A percentile compares a stretch with the other conserved stretches of the same genome.
phyloP scores from a whole-genome alignment of 1,140 invertebrate genomes.

The Papilio aristodemus region DNA sequence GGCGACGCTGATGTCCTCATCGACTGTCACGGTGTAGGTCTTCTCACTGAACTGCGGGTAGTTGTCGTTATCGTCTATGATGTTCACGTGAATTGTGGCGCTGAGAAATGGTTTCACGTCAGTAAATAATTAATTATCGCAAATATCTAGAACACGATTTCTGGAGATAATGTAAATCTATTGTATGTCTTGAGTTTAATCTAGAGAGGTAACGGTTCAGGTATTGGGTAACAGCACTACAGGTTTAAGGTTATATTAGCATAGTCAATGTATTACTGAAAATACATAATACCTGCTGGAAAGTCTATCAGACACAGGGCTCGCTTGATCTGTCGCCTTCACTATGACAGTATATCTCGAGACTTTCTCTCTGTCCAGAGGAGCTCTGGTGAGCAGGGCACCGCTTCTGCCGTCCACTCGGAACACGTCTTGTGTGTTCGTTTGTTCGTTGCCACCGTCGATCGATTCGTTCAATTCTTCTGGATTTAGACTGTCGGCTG shows the following conservation, averaged over 20 bases:
- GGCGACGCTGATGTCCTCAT: constrained; percentile 92
- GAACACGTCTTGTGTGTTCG: constrained; percentile 83
- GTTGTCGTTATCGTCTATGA: constrained; percentile 98
- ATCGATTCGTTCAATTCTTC: constrained; percentile 71
- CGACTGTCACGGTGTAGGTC: constrained; percentile 92
- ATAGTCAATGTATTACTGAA: too few species aligned
- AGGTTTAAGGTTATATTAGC: too few species aligned
- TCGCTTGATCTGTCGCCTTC: constrained; percentile 91
- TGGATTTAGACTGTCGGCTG: constrained; percentile 78
- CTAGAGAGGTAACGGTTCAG: too few species aligned
- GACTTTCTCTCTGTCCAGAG: constrained; percentile 93
- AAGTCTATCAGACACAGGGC: constrained; percentile 84
- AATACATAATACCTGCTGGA: constrained; percentile 87
- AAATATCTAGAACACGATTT: too few species aligned
- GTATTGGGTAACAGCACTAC: too few species aligned
- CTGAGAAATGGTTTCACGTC: too few species aligned
- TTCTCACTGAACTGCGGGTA: constrained; percentile 96
- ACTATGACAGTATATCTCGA: constrained; percentile 93
- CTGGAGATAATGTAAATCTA: too few species aligned
- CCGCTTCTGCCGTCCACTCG: constrained; percentile 91
- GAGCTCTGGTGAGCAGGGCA: constrained; percentile 89
- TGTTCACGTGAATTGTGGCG: constrained; percentile 90
- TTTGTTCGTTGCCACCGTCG: constrained; percentile 43
- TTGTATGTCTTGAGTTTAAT: too few species aligned
- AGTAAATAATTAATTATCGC: too few species aligned